These are phyloP conservation scores for Oxystoma pomonae DNA, from an alignment of 2,888 invertebrate species.

Conservation along the genomic window DNA sequence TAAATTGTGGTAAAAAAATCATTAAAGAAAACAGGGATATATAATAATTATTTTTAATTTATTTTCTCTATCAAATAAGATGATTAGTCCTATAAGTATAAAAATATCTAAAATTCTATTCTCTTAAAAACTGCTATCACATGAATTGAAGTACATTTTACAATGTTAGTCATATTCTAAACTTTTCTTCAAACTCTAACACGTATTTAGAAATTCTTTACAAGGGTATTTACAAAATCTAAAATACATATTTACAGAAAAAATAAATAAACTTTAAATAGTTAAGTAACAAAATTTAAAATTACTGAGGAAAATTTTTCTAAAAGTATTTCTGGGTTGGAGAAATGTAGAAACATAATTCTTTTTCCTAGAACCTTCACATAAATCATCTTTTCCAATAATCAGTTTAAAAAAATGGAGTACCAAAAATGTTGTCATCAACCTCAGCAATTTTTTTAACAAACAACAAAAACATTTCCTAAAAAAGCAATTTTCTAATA, in stretches of 20 bases:
- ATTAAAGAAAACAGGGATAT: too few relatives aligned
- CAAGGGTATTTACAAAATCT: conserved; percentile 26
- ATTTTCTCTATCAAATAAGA: too few relatives aligned
- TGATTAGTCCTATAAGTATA: conserved; percentile 37
- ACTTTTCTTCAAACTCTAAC: neutral
- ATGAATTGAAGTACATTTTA: conserved; percentile 38
- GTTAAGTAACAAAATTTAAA: neutral
- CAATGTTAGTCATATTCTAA: neutral
- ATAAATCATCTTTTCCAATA: too few relatives aligned
- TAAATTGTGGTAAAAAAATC: too few relatives aligned
- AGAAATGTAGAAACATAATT: too few relatives aligned
- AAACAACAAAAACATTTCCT: neutral
- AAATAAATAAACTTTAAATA: neutral
- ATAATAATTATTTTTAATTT: too few relatives aligned
- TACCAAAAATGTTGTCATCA: too few relatives aligned
- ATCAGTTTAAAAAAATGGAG: too few relatives aligned
- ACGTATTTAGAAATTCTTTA: too few relatives aligned
- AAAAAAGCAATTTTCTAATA: conserved; percentile 50
- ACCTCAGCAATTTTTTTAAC: too few relatives aligned
- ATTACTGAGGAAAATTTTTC: neutral
- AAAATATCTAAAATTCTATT: conserved; percentile 44
- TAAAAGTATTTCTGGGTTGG: neutral
- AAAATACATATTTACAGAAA: conserved; percentile 25
- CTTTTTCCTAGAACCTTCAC: too few relatives aligned
- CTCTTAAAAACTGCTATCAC: conserved; percentile 43